Evolutionary conservation across 2,888 invertebrate genomes (phyloP).

Genomic region (Nemurella pictetii): DNA sequence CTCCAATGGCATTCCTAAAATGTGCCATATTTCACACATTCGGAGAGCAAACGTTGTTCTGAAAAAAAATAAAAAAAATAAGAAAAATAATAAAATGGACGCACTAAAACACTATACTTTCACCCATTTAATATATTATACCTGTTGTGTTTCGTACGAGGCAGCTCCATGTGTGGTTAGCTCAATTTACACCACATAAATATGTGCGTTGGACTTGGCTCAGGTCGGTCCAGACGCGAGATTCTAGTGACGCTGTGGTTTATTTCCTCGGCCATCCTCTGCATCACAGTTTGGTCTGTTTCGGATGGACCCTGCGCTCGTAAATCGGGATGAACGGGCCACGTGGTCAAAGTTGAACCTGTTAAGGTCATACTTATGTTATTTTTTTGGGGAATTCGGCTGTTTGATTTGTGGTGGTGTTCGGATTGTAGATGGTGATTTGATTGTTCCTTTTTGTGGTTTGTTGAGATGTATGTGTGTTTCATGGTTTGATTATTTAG

Average conservation of each 20-base stretch:
- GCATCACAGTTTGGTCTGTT: not conserved
- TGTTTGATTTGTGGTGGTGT: too few relatives aligned
- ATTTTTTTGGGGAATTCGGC: not conserved
- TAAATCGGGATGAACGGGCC: not conserved
- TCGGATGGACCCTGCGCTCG: not conserved
- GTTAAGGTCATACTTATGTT: not conserved
- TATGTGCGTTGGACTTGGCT: too few relatives aligned
- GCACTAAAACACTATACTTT: not conserved
- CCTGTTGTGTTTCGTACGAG: not conserved
- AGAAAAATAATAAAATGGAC: not conserved
- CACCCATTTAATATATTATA: not conserved
- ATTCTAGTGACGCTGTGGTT: not conserved
- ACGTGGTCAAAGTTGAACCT: not conserved
- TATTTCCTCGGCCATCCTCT: not conserved
- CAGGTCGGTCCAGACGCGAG: not conserved
- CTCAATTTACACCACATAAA: not conserved
- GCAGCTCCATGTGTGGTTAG: not conserved
- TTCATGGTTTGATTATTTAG: too few relatives aligned
- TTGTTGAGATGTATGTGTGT: too few relatives aligned
- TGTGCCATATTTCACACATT: not conserved
- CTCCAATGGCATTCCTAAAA: not conserved
- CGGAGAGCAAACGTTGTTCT: not conserved
- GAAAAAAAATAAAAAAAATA: not conserved
- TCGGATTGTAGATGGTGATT: too few relatives aligned
- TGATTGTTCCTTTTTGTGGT: too few relatives aligned